Percentiles rank a stretch among this genome's conserved stretches.
These are phyloP conservation scores for Oncorhynchus mykiss DNA, from an alignment of 2,113 vertebrate species.

Conservation along the genomic window DNA sequence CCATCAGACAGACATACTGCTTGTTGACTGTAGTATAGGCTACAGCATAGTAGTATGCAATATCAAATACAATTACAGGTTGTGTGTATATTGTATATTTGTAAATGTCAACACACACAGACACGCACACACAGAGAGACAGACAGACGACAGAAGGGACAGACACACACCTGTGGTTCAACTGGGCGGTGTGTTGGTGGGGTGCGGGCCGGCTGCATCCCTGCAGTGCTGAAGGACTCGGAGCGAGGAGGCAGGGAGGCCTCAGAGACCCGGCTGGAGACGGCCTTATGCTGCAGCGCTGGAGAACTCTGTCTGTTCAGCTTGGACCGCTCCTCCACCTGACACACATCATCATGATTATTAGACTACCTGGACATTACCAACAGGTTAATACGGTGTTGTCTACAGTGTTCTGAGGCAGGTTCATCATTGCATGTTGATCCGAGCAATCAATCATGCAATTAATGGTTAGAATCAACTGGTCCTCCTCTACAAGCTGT, in stretches of 20 bases:
- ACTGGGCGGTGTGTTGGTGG: conserved; percentile 87
- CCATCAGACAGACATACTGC: too few species aligned
- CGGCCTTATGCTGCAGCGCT: conserved; percentile 87
- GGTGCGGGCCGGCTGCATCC: conserved; percentile 88
- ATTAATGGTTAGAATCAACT: conserved; percentile 39
- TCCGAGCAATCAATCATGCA: conserved; percentile 35
- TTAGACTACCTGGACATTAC: conserved; percentile 3
- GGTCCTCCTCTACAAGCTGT: conserved; percentile 1
- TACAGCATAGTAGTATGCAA: not conserved
- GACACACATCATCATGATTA: conserved; percentile 39
- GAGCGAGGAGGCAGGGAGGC: conserved; percentile 92
- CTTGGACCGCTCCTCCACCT: conserved; percentile 96
- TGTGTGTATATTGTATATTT: too few species aligned
- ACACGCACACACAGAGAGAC: conserved; percentile 6
- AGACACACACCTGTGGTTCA: conserved; percentile 88
- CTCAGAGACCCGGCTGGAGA: conserved; percentile 92
- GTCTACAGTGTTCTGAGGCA: not conserved
- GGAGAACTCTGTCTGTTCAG: conserved; percentile 94
- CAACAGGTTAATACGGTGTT: not conserved
- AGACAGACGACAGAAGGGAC: not conserved
- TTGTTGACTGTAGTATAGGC: too few species aligned
- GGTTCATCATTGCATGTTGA: conserved; percentile 34
- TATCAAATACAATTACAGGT: not conserved
- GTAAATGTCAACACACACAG: not conserved
- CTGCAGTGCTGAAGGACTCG: conserved; percentile 92